A percentile compares a stretch with the other conserved stretches of the same genome.
These are phyloP conservation scores for Himalopsyche japonica DNA, from an alignment of 2,888 invertebrate genomes.

Conservation along the genomic window DNA sequence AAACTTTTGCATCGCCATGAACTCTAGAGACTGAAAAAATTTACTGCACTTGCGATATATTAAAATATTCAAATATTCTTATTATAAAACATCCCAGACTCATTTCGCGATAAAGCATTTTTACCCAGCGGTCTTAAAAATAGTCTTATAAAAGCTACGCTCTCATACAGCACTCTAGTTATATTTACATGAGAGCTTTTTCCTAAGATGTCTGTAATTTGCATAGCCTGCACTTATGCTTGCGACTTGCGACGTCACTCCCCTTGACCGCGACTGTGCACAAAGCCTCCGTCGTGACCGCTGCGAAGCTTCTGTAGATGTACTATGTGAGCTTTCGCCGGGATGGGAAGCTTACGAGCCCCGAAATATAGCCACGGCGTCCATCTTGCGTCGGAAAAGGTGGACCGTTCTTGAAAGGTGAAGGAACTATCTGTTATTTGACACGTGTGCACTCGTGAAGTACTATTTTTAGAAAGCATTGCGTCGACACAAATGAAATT, in stretches of 20 bases:
- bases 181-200: slow-evolving; percentile 23
- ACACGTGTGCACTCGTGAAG: neutral
- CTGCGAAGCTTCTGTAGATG: neutral
- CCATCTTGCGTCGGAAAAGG: neutral
- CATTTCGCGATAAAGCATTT: neutral
- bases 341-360: neutral
- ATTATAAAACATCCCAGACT: neutral
- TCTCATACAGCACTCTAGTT: neutral
- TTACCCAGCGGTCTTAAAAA: neutral
- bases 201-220: slow-evolving; percentile 34
- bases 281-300: neutral
- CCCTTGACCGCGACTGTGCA: neutral
- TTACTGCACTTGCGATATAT: neutral
- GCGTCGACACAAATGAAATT: too few species aligned
- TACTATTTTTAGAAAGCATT: neutral
- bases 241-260: neutral
- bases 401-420: neutral
- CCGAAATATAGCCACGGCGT: neutral
- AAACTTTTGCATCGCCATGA: neutral
- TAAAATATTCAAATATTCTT: neutral
- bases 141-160: neutral
- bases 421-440: neutral
- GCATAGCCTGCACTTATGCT: slow-evolving; percentile 22
- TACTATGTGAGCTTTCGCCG: neutral
- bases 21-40: neutral